Evolutionary conservation across 1,140 invertebrate genomes (phyloP).

Genomic region (Pseudachorutes palmiensis): DNA sequence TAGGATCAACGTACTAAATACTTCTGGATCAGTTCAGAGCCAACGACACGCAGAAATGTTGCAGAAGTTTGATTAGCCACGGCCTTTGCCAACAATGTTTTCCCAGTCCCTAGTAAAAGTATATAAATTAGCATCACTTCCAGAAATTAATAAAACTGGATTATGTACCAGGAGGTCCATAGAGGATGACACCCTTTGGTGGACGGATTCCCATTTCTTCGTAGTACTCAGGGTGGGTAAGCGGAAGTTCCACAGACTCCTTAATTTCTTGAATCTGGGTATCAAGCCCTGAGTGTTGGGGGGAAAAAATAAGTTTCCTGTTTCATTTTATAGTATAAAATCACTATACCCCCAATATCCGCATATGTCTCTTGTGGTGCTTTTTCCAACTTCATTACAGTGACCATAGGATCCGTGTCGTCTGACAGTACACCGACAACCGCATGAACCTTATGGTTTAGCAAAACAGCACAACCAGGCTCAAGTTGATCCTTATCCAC

Average conservation of each 20-base stretch:
- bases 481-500: conserved; percentile 99
- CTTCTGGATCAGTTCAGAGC: conserved; percentile 98
- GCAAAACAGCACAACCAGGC: conserved; percentile 94
- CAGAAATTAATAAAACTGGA: conserved; percentile 83
- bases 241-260: conserved; percentile 95
- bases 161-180: conserved; percentile 96
- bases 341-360: conserved; percentile 77
- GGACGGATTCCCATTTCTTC: conserved; percentile 99
- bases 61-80: conserved; percentile 99
- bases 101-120: conserved; percentile 80
- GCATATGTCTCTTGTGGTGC: conserved; percentile 99
- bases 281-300: no score
- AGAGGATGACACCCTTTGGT: conserved; percentile 97
- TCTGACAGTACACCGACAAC: conserved; percentile 97
- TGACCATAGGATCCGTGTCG: conserved; percentile 99
- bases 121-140: not conserved
- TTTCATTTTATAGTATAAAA: not conserved
- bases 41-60: conserved; percentile 96
- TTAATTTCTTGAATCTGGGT: conserved; percentile 99
- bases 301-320: not conserved
- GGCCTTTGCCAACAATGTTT: conserved; percentile 96
- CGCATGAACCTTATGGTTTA: conserved; percentile 98
- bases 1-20: conserved; percentile 62
- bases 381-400: conserved; percentile 99
- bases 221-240: conserved; percentile 99